Conservation (phyloP, 2,113 vertebrate genomes). For the Leiothrix lutea region DNA sequence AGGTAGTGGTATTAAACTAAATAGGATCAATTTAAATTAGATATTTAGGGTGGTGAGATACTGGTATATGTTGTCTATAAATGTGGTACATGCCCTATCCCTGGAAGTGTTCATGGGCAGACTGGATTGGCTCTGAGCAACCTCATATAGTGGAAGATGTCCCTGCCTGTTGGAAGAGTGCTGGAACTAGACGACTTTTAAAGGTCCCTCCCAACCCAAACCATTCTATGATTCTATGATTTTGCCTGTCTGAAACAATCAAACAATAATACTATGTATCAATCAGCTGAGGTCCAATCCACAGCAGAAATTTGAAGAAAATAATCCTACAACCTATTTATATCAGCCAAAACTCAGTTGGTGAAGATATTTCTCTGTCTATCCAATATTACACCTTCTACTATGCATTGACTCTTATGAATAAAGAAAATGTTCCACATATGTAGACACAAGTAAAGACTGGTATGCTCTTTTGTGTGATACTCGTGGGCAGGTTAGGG, state of each 20-base stretch:
- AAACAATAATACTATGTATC: background rate
- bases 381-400: background rate
- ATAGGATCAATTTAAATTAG: background rate
- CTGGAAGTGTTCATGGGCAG: background rate
- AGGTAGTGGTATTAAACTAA: background rate
- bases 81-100: background rate
- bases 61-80: rapidly evolving
- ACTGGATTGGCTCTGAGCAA: background rate
- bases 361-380: background rate
- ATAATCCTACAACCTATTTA: background rate
- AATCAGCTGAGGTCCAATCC: background rate
- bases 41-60: background rate
- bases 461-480: background rate
- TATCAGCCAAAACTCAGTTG: background rate
- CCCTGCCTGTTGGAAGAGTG: rapidly evolving
- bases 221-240: background rate
- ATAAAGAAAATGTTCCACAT: background rate
- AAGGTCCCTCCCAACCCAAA: background rate
- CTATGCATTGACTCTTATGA: background rate
- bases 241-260: background rate
- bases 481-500: background rate
- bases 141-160: background rate
- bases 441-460: background rate
- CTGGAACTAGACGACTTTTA: background rate
- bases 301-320: background rate